These are phyloP conservation scores for Hololepta plana DNA, from an alignment of 2,888 invertebrate species.

Conservation along the genomic window DNA sequence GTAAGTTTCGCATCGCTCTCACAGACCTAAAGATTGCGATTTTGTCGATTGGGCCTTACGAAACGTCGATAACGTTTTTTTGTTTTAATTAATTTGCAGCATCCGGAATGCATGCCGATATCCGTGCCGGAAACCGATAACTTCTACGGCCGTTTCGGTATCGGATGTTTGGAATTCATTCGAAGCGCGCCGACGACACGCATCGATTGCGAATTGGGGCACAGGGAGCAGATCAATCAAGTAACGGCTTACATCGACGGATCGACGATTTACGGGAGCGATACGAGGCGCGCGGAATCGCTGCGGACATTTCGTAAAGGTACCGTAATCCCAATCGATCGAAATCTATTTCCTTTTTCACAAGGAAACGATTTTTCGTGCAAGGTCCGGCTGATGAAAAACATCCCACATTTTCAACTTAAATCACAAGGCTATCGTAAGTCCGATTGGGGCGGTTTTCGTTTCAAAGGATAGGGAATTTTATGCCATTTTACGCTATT, in stretches of 20 bases:
- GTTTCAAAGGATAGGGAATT: too few relatives aligned
- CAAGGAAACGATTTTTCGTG: too few relatives aligned
- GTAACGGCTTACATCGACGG: constrained; percentile 68
- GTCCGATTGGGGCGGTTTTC: too few relatives aligned
- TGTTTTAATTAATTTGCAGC: constrained; percentile 36
- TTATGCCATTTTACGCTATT: too few relatives aligned
- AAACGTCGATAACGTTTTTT: constrained; percentile 2
- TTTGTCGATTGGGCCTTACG: too few relatives aligned
- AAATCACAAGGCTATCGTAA: too few relatives aligned
- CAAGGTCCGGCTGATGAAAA: too few relatives aligned
- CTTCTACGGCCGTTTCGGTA: constrained; percentile 50
- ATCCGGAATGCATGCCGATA: constrained; percentile 76
- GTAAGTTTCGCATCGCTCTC: constrained; percentile 29
- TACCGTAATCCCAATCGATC: too few relatives aligned
- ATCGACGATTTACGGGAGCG: constrained; percentile 67
- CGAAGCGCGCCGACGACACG: constrained; percentile 66
- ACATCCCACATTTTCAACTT: too few relatives aligned
- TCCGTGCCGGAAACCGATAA: constrained; percentile 52
- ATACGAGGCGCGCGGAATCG: constrained; percentile 49
- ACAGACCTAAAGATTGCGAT: too few relatives aligned
- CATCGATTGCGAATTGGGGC: constrained; percentile 62
- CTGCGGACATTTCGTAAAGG: constrained; percentile 62
- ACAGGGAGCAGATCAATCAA: constrained; percentile 73
- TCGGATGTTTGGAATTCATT: constrained; percentile 66
- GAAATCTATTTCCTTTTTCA: too few relatives aligned